Conservation (phyloP, 2,888 invertebrate genomes). For the Aromia moschata region DNA sequence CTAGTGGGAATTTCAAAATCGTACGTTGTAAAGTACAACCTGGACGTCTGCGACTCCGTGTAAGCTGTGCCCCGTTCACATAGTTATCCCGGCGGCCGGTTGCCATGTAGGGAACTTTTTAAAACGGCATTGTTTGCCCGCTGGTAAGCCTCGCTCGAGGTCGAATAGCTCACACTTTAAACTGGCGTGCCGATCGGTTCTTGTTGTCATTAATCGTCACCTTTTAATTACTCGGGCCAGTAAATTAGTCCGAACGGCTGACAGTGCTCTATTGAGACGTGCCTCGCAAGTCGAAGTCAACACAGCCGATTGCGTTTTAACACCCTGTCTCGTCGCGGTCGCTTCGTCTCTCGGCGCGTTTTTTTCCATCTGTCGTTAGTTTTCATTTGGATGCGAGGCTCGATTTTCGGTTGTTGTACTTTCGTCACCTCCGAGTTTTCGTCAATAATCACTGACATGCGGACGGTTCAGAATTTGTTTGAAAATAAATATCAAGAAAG, state of each 20-base stretch:
- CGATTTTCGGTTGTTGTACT: neutral
- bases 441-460: no score
- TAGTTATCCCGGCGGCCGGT: slow-evolving; percentile 39
- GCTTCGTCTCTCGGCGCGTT: neutral
- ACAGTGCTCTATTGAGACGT: slow-evolving; percentile 47
- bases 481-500: no score
- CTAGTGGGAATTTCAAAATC: slow-evolving; percentile 1
- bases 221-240: slow-evolving; percentile 62
- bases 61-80: slow-evolving; percentile 35
- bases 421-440: slow-evolving; percentile 9
- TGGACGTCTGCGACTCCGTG: slow-evolving; percentile 26
- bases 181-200: slow-evolving; percentile 62
- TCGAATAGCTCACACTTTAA: slow-evolving; percentile 59
- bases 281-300: slow-evolving; percentile 43
- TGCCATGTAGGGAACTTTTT: slow-evolving; percentile 44
- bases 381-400: slow-evolving; percentile 2
- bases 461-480: no score
- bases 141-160: slow-evolving; percentile 43
- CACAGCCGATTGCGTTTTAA: slow-evolving; percentile 31
- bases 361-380: slow-evolving; percentile 24
- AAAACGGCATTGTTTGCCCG: slow-evolving; percentile 43
- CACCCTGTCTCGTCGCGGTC: slow-evolving; percentile 17
- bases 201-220: slow-evolving; percentile 64
- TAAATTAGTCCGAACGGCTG: slow-evolving; percentile 52
- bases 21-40: neutral